Percentiles rank a stretch among this genome's conserved stretches.
phyloP scores from a whole-genome alignment of 2,113 vertebrate species.

The Megaceryle maxima region DNA sequence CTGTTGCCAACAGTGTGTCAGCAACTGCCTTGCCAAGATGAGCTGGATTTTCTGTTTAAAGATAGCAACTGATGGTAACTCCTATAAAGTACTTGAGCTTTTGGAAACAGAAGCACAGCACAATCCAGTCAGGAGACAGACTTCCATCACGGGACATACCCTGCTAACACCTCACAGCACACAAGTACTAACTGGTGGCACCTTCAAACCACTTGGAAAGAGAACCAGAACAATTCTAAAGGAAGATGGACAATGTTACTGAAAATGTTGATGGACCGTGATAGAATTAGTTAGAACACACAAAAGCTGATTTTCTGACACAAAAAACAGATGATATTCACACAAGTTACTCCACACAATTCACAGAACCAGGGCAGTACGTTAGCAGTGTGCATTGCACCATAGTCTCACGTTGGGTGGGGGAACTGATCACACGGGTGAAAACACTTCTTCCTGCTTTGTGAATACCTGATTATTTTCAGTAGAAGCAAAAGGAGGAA shows the following conservation, averaged over 20 bases:
- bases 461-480: background rate
- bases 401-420: accelerated
- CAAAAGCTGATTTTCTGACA: background rate
- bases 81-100: background rate
- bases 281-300: background rate
- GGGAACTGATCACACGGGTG: background rate
- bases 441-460: background rate
- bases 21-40: background rate
- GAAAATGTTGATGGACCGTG: background rate
- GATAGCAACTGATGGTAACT: background rate
- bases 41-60: background rate
- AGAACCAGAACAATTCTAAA: background rate
- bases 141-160: background rate
- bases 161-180: background rate
- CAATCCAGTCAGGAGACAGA: background rate
- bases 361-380: background rate
- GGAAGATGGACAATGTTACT: background rate
- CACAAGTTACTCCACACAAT: background rate
- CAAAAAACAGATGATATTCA: background rate
- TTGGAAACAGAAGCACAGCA: background rate
- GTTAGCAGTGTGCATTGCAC: accelerated
- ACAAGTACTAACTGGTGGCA: background rate
- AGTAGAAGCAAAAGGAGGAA: background rate
- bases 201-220: background rate
- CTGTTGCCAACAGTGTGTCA: background rate